Evolutionary conservation across 2,797 vertebrate genomes (phyloP).

Genomic region (Carcharodon carcharias): DNA sequence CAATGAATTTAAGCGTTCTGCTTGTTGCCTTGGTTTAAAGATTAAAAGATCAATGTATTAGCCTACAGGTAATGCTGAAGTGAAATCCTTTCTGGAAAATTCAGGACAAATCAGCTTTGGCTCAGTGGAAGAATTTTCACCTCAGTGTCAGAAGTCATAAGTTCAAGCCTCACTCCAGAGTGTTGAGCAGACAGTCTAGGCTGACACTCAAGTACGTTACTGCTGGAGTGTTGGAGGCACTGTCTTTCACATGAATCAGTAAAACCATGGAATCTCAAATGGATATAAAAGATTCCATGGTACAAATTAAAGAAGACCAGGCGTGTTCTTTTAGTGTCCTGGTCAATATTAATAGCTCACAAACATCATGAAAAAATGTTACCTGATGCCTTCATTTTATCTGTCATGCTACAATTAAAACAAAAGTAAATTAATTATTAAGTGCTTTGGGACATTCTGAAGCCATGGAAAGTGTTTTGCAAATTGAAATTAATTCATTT

Average conservation of each 20-base stretch:
- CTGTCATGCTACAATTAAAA: neutral
- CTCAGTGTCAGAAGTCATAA: neutral
- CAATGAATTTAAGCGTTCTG: neutral
- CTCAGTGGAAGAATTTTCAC: neutral
- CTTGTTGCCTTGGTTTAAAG: neutral
- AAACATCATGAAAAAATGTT: neutral
- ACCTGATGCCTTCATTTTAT: neutral
- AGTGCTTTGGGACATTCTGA: neutral
- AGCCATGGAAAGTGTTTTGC: neutral
- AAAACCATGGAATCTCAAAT: neutral
- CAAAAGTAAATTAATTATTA: neutral
- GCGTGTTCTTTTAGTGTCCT: neutral
- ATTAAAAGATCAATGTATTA: neutral
- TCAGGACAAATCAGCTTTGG: neutral
- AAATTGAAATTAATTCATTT: neutral
- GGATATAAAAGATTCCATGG: neutral
- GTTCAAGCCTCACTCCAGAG: neutral
- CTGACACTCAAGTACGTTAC: neutral
- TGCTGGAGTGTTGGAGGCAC: neutral
- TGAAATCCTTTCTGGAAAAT: neutral
- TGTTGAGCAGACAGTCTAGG: neutral
- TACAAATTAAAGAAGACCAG: neutral
- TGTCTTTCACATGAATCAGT: neutral
- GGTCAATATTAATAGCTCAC: neutral
- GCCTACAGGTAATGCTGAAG: neutral